Conservation (phyloP, 2,113 vertebrate species). For the Hydrochoerus hydrochaeris region DNA sequence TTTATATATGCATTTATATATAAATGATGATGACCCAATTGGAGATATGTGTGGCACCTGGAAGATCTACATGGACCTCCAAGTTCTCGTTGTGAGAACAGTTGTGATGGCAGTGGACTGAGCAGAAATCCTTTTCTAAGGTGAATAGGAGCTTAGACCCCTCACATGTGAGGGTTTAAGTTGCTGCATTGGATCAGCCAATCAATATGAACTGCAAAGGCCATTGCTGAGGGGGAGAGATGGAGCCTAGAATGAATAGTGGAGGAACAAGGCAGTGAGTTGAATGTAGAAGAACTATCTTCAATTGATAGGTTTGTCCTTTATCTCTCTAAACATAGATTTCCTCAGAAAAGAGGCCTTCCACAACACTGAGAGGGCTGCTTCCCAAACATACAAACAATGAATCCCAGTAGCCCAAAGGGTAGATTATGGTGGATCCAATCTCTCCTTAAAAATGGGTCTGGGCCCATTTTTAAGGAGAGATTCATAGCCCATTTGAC, state of each 20-base stretch:
- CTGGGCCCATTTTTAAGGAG: neutral
- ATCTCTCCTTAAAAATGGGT: too few relatives aligned
- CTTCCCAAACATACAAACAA: neutral
- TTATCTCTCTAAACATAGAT: neutral
- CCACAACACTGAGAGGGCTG: neutral
- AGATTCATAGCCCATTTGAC: neutral
- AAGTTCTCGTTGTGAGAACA: neutral
- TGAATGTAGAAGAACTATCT: neutral
- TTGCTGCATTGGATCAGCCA: neutral
- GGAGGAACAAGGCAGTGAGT: neutral
- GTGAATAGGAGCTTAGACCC: neutral
- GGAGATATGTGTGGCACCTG: neutral
- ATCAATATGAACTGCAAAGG: neutral
- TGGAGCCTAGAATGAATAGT: neutral
- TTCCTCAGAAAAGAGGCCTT: neutral
- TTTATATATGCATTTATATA: neutral
- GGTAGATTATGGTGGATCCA: neutral
- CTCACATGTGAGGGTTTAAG: neutral
- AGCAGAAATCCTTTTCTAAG: neutral
- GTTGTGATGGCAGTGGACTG: neutral
- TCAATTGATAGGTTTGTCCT: neutral
- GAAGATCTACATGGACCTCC: neutral
- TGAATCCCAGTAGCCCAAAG: fast-evolving
- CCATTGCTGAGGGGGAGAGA: neutral
- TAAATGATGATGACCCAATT: neutral